Evolutionary conservation across 1,140 invertebrate species (phyloP).

Genomic region (Aphis gossypii): DNA sequence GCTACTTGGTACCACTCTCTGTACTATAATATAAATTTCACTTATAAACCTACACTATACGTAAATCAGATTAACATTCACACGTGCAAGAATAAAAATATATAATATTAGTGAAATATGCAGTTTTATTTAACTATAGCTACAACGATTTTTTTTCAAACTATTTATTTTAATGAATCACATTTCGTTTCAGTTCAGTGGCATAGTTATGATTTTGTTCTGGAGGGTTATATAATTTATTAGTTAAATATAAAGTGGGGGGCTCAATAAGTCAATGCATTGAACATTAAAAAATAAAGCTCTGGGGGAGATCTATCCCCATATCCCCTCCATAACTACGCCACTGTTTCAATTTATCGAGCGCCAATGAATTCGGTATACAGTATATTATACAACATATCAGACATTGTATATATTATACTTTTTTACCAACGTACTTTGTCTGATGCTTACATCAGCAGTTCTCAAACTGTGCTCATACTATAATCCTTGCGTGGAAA

Average conservation of each 20-base stretch:
- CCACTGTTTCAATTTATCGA: not conserved
- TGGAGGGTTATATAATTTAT: too few species aligned
- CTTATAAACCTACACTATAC: not conserved
- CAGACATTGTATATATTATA: not conserved
- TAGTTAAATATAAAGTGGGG: too few species aligned
- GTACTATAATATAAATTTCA: not conserved
- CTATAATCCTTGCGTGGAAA: not conserved
- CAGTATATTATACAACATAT: not conserved
- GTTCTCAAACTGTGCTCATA: not conserved
- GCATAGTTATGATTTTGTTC: too few species aligned
- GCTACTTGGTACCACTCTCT: not conserved
- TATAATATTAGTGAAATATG: not conserved
- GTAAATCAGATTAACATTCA: not conserved
- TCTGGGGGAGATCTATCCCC: too few species aligned
- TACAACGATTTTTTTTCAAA: not conserved
- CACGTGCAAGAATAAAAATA: not conserved
- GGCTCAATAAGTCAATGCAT: too few species aligned
- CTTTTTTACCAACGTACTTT: not conserved
- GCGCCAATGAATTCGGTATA: not conserved
- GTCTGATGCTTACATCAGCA: not conserved
- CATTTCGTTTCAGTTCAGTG: not conserved
- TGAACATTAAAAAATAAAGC: too few species aligned
- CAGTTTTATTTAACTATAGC: not conserved
- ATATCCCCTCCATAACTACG: too few species aligned
- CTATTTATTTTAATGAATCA: not conserved